phyloP scores from a whole-genome alignment of 2,888 invertebrate genomes.

The Lasioglossum pauxillum region DNA sequence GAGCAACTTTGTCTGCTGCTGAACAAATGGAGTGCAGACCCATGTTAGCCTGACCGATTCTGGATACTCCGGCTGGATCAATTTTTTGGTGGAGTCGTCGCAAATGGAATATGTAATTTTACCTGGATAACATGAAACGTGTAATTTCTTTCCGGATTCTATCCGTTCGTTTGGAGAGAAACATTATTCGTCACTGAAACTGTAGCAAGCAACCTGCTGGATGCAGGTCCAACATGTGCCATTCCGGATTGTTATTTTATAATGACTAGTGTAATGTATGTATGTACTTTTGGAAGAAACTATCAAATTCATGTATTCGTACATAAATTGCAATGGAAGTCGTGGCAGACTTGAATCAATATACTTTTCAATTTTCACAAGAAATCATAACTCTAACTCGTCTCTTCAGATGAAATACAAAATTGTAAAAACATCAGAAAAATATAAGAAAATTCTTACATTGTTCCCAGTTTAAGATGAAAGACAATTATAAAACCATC shows the following conservation, averaged over 20 bases:
- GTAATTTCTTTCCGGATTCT: not conserved
- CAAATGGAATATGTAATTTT: conserved; percentile 1
- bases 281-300: not conserved
- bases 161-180: not conserved
- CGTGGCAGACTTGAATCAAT: not conserved
- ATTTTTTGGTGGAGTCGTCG: not conserved
- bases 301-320: not conserved
- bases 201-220: too few relatives aligned
- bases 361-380: not conserved
- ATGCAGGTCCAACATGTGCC: not conserved
- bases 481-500: too few relatives aligned
- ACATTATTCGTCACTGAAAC: not conserved
- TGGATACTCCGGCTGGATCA: not conserved
- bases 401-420: too few relatives aligned
- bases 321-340: too few relatives aligned
- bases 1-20: conserved; percentile 13
- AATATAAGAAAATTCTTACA: too few relatives aligned
- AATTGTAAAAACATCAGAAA: too few relatives aligned
- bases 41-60: not conserved
- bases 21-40: not conserved
- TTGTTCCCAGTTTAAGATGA: too few relatives aligned
- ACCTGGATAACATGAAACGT: not conserved
- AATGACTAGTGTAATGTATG: not conserved
- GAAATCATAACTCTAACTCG: too few relatives aligned
- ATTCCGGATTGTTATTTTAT: not conserved